phyloP scores from a whole-genome alignment of 2,888 invertebrate genomes.

The Rotaria macrura region DNA sequence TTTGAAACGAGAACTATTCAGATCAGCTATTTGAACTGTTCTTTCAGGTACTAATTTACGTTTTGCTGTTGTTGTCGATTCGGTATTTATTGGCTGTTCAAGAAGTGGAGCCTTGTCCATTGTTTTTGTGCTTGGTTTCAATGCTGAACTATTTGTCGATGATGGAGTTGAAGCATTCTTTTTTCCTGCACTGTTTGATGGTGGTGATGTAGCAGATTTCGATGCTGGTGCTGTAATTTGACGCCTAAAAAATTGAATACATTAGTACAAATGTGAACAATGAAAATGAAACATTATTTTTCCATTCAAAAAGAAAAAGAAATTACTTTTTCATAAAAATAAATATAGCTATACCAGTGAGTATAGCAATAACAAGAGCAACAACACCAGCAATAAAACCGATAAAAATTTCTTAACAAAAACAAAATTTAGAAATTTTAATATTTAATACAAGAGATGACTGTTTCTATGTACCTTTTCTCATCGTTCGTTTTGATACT shows the following conservation, averaged over 20 bases:
- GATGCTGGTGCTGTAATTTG: neutral
- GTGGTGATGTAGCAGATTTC: neutral
- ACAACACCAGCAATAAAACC: neutral
- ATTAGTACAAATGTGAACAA: too few species aligned
- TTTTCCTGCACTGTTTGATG: neutral
- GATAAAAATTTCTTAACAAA: neutral
- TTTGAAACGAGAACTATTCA: slow-evolving; percentile 1
- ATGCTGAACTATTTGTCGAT: neutral
- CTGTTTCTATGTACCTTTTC: neutral
- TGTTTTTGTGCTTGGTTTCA: neutral
- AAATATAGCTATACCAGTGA: neutral
- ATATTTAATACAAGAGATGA: neutral
- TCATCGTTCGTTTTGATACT: neutral
- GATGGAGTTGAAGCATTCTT: neutral
- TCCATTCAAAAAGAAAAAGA: neutral
- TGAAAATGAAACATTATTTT: neutral
- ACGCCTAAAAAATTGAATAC: neutral
- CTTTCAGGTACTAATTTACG: neutral
- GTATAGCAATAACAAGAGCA: neutral
- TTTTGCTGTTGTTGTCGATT: neutral
- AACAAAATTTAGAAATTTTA: neutral
- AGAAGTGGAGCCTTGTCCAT: neutral
- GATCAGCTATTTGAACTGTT: neutral
- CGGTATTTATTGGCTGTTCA: neutral
- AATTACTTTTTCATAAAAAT: neutral